A percentile compares a stretch with the other conserved stretches of the same genome.
Evolutionary conservation across 2,797 vertebrate species (phyloP).

Genomic region (Phrynocephalus vlangalii): DNA sequence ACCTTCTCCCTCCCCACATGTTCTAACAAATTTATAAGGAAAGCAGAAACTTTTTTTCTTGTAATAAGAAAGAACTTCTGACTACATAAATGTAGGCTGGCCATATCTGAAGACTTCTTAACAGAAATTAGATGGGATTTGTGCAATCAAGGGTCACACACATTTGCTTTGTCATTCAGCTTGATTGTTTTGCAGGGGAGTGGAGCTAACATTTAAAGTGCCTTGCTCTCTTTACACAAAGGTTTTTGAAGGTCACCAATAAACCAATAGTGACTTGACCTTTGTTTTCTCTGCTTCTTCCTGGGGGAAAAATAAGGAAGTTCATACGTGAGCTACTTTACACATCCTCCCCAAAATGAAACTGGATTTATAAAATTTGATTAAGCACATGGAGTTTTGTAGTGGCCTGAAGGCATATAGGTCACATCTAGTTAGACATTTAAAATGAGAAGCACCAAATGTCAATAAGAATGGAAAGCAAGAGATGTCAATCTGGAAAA

Average conservation of each 20-base stretch:
- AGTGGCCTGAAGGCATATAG: not conserved
- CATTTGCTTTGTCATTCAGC: not conserved
- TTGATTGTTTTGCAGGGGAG: constrained; percentile 29
- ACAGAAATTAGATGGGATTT: not conserved
- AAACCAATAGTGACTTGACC: constrained; percentile 26
- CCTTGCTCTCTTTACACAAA: not conserved
- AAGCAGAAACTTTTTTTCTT: too few species aligned
- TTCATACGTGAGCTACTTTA: constrained; percentile 25
- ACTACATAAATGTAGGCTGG: not conserved
- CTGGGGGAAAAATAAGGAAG: constrained; percentile 14
- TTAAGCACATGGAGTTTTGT: not conserved
- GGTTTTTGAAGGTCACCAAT: constrained; percentile 13
- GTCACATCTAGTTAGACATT: not conserved
- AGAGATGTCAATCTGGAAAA: not conserved
- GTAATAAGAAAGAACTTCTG: not conserved
- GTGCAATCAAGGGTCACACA: not conserved
- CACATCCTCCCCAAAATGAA: not conserved
- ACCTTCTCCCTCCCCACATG: not conserved
- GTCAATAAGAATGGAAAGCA: not conserved
- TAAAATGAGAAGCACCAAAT: not conserved
- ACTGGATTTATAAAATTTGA: constrained; percentile 15
- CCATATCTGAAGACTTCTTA: not conserved
- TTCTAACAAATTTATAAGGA: not conserved
- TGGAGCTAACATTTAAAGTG: not conserved
- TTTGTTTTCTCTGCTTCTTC: constrained; percentile 7